Evolutionary conservation across 2,113 vertebrate species (phyloP).

Genomic region (Scomber scombrus): DNA sequence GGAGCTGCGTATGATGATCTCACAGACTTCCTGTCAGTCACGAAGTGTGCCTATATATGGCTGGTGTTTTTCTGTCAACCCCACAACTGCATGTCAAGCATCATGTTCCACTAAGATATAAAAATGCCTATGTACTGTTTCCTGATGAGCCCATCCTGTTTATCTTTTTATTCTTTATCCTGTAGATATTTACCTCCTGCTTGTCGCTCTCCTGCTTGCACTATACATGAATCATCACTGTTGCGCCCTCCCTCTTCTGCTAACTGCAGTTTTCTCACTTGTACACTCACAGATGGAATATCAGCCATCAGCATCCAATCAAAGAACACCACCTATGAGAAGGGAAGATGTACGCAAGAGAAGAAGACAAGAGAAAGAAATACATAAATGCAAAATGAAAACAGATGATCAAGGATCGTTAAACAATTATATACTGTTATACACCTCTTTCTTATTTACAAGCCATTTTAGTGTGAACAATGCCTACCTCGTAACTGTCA

Average conservation of each 20-base stretch:
- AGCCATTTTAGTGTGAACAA: neutral
- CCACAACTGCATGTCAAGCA: neutral
- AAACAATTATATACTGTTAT: neutral
- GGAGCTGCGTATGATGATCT: neutral
- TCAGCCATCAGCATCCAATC: conserved; percentile 37
- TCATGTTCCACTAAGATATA: neutral
- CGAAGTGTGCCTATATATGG: neutral
- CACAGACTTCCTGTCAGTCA: conserved; percentile 3
- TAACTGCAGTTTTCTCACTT: conserved; percentile 58
- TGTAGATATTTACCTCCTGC: conserved; percentile 37
- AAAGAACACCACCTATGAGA: conserved; percentile 46
- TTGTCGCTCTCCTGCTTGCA: conserved; percentile 42
- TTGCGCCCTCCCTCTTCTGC: conserved; percentile 48
- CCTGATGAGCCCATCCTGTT: conserved; percentile 16
- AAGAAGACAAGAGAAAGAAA: conserved; percentile 3
- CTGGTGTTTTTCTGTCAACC: neutral
- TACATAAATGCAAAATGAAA: neutral
- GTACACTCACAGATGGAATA: conserved; percentile 38
- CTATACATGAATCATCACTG: conserved; percentile 72
- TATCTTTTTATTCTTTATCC: conserved; percentile 20
- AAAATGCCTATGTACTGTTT: neutral
- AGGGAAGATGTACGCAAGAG: conserved; percentile 13
- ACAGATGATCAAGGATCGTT: neutral
- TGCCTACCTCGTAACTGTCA: neutral
- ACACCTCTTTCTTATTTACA: neutral